Base-by-base conservation (phyloP, 2,888 invertebrate genomes). In the Drosophila flavopinicola region DNA sequence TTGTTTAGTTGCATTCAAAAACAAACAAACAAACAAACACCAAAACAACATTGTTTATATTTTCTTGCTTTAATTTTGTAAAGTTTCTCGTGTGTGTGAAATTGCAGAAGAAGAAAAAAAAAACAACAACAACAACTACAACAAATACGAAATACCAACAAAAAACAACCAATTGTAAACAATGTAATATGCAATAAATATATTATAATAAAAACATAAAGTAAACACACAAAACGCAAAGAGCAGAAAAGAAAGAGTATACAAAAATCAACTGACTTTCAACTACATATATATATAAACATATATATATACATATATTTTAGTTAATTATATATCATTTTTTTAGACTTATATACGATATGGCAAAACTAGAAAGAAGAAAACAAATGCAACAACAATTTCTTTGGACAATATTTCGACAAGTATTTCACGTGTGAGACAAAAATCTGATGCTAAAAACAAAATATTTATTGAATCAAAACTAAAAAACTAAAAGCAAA, bases 361-460 rank as follows among this genome's bases (percentile, higher is more conserved):
- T 59, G 45, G 33, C 17, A 32, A 49, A 67, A 5, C 24, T 6
- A 42, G 32, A 39, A 39, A 39, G 44, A 48, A 59, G 64, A 41
- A 37, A 66, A 59, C 35, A 59, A 78, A 61, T 70, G 65, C 58
- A 78, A 68, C 60, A 83, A 69, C 58, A 76, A 71, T 85, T 87
- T 83, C 83, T 78, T 85, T 83, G 82, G 87, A 85, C 87, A 87
- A 87, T 83, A 83, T 83, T 83, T 87, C 75, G 87, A 76, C 58
- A 85, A 87, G 87, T 87, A 82, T 87, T 87, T 87, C 73, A 78
- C 58, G 66, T 69, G 78, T 83, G 84, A 76, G 70, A 75, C 37
- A 52, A 54, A 54, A 45, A 56, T 72, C 67, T 58, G 72, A 68
- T 35, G 56, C 41, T 33, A 54, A 63, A 37, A 56, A 51, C 30